A percentile compares a stretch with the other conserved stretches of the same genome.
Evolutionary conservation across 1,140 invertebrate species (phyloP).

Genomic region (Oppia nitens): DNA sequence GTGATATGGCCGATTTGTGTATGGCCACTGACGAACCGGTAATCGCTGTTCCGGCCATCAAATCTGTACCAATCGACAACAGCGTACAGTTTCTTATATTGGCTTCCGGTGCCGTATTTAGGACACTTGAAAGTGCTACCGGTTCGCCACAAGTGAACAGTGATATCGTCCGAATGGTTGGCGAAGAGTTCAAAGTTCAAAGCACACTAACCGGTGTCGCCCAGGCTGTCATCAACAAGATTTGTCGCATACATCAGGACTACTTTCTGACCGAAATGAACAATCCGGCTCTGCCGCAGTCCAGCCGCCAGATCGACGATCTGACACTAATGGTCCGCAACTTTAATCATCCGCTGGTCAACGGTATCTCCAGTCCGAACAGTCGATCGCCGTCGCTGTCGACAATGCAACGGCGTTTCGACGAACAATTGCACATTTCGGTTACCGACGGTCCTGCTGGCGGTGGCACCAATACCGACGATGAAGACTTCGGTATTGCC

Average conservation of each 20-base stretch:
- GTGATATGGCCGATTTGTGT: slow-evolving; percentile 51
- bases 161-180: slow-evolving; percentile 55
- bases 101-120: slow-evolving; percentile 67
- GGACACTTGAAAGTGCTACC: slow-evolving; percentile 60
- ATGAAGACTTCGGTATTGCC: no score
- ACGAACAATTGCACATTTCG: neutral
- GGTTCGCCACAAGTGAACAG: slow-evolving; percentile 51
- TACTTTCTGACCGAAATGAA: slow-evolving; percentile 38
- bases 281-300: slow-evolving; percentile 10
- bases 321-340: slow-evolving; percentile 50
- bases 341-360: neutral
- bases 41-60: slow-evolving; percentile 62
- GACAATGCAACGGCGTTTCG: neutral
- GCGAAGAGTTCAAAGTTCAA: slow-evolving; percentile 61
- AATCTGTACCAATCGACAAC: slow-evolving; percentile 56
- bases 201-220: slow-evolving; percentile 61
- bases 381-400: neutral
- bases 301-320: slow-evolving; percentile 44
- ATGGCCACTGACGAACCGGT: slow-evolving; percentile 54
- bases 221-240: slow-evolving; percentile 68
- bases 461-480: no score
- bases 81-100: slow-evolving; percentile 64
- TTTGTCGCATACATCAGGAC: slow-evolving; percentile 64
- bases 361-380: neutral
- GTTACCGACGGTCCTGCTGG: neutral